These are phyloP conservation scores for Eupithecia exiguata DNA, from an alignment of 2,888 invertebrate species.

Conservation along the genomic window DNA sequence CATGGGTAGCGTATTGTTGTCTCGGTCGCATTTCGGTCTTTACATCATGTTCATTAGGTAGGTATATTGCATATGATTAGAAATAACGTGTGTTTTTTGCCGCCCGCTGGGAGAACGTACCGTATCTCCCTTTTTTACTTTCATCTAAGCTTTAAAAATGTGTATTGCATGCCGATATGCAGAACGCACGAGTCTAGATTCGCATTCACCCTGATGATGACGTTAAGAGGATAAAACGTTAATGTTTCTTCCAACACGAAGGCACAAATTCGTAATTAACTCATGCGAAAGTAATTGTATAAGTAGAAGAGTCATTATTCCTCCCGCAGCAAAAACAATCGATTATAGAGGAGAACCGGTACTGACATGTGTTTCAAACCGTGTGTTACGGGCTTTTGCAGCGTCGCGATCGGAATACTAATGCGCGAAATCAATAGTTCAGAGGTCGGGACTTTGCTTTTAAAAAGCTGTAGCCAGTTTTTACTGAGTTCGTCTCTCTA, in stretches of 20 bases:
- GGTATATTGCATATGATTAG: too few species aligned
- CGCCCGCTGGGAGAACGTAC: too few species aligned
- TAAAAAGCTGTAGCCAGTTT: not conserved
- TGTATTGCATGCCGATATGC: not conserved
- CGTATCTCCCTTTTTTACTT: too few species aligned
- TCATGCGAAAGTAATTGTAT: not conserved
- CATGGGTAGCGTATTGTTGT: too few species aligned
- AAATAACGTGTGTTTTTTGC: too few species aligned
- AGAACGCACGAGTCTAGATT: not conserved
- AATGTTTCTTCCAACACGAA: not conserved
- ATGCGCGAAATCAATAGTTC: slow-evolving; percentile 23
- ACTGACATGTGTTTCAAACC: slow-evolving; percentile 21
- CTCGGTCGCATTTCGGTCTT: too few species aligned
- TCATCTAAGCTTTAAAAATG: not conserved
- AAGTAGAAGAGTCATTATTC: not conserved
- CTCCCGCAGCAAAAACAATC: slow-evolving; percentile 12
- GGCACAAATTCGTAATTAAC: not conserved
- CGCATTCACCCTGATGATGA: not conserved
- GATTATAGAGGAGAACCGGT: slow-evolving; percentile 7
- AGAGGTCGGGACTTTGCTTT: not conserved
- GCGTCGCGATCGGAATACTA: slow-evolving; percentile 24
- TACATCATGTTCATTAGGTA: too few species aligned
- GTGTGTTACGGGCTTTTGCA: slow-evolving; percentile 24
- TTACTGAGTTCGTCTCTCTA: not conserved
- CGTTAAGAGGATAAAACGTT: not conserved